A percentile compares a stretch with the other conserved stretches of the same genome.
These are phyloP conservation scores for Criorhina ranunculi DNA, from an alignment of 2,888 invertebrate species.

Conservation along the genomic window DNA sequence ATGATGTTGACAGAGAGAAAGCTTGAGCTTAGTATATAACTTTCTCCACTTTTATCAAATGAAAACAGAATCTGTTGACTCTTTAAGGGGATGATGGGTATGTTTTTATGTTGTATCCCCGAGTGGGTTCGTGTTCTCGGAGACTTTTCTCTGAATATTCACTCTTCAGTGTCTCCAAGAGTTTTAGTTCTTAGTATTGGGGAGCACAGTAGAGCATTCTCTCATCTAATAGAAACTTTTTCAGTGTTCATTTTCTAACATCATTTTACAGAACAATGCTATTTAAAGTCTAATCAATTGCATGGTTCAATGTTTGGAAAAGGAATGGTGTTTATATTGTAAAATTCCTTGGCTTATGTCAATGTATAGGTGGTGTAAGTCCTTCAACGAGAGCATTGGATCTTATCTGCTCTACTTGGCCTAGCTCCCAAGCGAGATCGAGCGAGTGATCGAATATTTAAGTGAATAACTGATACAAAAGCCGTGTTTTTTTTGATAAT, in stretches of 20 bases:
- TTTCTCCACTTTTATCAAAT: slow-evolving; percentile 21
- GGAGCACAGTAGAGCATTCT: neutral
- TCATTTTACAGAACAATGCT: neutral
- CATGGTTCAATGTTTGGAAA: too few species aligned
- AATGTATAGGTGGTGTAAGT: too few species aligned
- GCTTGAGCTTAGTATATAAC: neutral
- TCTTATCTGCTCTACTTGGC: too few species aligned
- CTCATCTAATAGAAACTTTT: neutral
- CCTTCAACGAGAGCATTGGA: too few species aligned
- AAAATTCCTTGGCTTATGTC: too few species aligned
- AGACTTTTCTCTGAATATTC: neutral
- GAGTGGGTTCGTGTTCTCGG: neutral
- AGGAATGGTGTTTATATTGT: too few species aligned
- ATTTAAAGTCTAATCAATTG: neutral
- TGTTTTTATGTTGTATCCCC: slow-evolving; percentile 3
- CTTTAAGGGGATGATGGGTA: slow-evolving; percentile 24
- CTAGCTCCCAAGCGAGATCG: too few species aligned
- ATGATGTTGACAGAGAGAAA: slow-evolving; percentile 2
- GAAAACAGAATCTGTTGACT: slow-evolving; percentile 5
- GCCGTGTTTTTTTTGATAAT: too few species aligned
- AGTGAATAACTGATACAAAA: too few species aligned
- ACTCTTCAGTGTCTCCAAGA: neutral
- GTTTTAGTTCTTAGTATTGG: too few species aligned
- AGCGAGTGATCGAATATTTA: too few species aligned
- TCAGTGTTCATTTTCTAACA: neutral